Evolutionary conservation across 2,888 invertebrate genomes (phyloP).

Genomic region (Cinara cedri): DNA sequence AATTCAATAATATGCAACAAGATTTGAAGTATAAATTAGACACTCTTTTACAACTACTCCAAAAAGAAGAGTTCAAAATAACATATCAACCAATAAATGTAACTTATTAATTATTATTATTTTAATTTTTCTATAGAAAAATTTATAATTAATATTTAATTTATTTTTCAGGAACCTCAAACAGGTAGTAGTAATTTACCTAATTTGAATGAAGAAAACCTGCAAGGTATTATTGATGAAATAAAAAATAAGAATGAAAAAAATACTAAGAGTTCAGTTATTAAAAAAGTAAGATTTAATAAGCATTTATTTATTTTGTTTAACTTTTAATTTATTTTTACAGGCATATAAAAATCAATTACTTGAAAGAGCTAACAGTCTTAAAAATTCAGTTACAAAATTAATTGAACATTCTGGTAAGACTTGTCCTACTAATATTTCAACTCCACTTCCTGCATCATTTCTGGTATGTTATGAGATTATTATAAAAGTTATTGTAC

Average conservation of each 20-base stretch:
- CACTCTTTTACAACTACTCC: conserved; percentile 74
- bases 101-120: conserved; percentile 7
- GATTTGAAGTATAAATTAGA: conserved; percentile 78
- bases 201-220: conserved; percentile 18
- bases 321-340: conserved; percentile 7
- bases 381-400: conserved; percentile 80
- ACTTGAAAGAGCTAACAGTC: conserved; percentile 76
- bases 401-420: conserved; percentile 81
- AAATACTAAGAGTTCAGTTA: background rate
- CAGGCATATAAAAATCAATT: conserved; percentile 64
- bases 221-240: background rate
- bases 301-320: background rate
- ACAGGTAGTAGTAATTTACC: background rate
- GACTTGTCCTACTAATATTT: conserved; percentile 20
- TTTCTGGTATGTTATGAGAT: conserved; percentile 8
- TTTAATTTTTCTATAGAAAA: too few species aligned
- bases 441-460: background rate
- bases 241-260: conserved; percentile 24
- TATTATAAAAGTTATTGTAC: background rate
- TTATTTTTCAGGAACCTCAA: conserved; percentile 30
- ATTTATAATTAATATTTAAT: background rate
- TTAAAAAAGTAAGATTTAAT: conserved; percentile 43
- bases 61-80: conserved; percentile 62
- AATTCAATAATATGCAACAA: conserved; percentile 73
- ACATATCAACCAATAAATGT: conserved; percentile 58